A percentile compares a stretch with the other conserved stretches of the same genome.
phyloP scores from a whole-genome alignment of 2,797 vertebrate species.

The Poeciliopsis paucimaculata region DNA sequence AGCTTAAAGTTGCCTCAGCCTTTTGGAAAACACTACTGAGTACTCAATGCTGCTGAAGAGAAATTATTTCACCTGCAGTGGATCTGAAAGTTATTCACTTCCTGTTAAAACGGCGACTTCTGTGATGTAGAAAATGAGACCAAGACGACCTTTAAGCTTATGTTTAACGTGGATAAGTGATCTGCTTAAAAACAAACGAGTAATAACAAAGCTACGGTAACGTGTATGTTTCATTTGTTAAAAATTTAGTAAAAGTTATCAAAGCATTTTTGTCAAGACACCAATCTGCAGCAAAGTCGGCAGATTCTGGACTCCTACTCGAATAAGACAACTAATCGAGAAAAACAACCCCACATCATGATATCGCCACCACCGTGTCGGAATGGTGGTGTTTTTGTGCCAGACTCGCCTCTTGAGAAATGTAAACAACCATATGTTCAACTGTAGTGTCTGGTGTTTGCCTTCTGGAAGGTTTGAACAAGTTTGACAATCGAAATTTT shows the following conservation, averaged over 20 bases:
- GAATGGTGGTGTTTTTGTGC: neutral
- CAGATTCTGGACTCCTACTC: neutral
- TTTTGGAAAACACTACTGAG: neutral
- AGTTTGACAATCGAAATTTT: neutral
- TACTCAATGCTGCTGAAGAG: neutral
- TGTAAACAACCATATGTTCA: no score
- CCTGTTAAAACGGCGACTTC: neutral
- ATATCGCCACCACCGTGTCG: neutral
- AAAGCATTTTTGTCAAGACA: neutral
- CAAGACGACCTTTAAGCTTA: neutral
- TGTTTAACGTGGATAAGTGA: neutral
- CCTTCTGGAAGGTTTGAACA: neutral
- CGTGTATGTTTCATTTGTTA: neutral
- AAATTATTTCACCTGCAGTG: neutral
- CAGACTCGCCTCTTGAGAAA: neutral
- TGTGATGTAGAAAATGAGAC: neutral
- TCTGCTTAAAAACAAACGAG: neutral
- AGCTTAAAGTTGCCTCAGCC: conserved; percentile 8
- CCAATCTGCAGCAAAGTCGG: neutral
- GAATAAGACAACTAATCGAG: neutral
- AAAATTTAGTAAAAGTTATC: neutral
- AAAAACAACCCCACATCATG: neutral
- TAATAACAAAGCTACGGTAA: neutral
- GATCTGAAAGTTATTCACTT: neutral
- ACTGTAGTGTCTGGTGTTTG: neutral